Evolutionary conservation across 2,888 invertebrate species (phyloP), one percentile per base, ranked within the genome.

Genomic region (Altica lythri): DNA sequence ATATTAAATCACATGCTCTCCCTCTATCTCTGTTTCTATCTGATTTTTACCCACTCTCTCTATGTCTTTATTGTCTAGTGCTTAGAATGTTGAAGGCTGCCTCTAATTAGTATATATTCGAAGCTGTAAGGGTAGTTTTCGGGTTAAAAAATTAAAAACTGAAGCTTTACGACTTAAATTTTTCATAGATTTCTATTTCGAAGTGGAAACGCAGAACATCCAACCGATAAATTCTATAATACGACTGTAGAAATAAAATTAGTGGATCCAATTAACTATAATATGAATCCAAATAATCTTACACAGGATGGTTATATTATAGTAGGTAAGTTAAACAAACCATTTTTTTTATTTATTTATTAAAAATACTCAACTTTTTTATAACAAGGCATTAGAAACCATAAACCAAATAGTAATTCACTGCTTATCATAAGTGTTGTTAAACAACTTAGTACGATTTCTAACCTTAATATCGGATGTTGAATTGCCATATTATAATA

Each of bases 121-220:
- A n/a, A n/a, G n/a, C n/a, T n/a, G n/a, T n/a, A n/a, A n/a, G n/a
- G n/a, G n/a, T n/a, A n/a, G n/a, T n/a, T n/a, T n/a, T n/a, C n/a
- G n/a, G n/a, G n/a, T n/a, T n/a, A n/a, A n/a, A n/a, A n/a, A n/a
- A n/a, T n/a, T n/a, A n/a, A n/a, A n/a, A n/a, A n/a, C n/a, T n/a
- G n/a, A n/a, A n/a, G n/a, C n/a, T n/a, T n/a, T n/a, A n/a, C n/a
- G n/a, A n/a, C n/a, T n/a, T n/a, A n/a, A n/a, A n/a, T n/a, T 32
- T 45, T 57, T 76, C 78, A n/a, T 71, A 91, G 90, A 65, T 93
- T 84, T 77, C 79, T 85, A 55, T 89, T 94, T 73, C 84, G 90
- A 55, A 95, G 93, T 74, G 95, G 95, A 17, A 95, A 95, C 75
- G 84, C 86, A 0, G 92, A 94, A 67, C 95, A 95, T 77, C 87